Evolutionary conservation across 1,140 invertebrate species (phyloP), one percentile per base, ranked within the genome.

Genomic region (Halyomorpha halys): DNA sequence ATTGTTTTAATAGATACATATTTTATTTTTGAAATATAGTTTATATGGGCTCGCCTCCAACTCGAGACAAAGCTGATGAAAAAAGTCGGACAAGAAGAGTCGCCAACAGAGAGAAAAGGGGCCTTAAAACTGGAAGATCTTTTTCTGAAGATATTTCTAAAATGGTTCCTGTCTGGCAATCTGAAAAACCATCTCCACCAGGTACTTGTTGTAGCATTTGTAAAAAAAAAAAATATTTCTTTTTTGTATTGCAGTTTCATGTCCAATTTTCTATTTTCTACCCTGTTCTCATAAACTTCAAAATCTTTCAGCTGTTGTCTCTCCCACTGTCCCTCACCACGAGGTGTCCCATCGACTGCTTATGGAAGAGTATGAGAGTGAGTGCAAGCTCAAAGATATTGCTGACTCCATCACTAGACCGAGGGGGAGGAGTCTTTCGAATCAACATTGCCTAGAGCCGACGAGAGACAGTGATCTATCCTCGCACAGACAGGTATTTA

Each of bases 1-100:
- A n/a, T n/a, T n/a, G n/a, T n/a, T n/a, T n/a, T n/a, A n/a, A n/a
- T 49, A 4, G 47, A 4, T 30, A 18, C 45, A 21, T 30, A 13
- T 54, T 53, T 19, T 53, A 3, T 19, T n/a, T 39, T 59, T 25
- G 15, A 60, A n/a, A 30, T 68, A 59, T 61, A 60, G 82, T 84
- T 18, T 86, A 83, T 61, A 85, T 83, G 59, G 84, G 83, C 3
- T 86, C 84, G 6, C 85, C 86, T 6, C 85, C 86, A 47, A 86
- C 84, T 8, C 74, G 84, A 64, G 85, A 87, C 74, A 87, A 86
- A 75, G 79, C 86, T 64, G 85, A 86, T 68, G 84, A 86, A 73
- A 86, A 86, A 75, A 82, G 79, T 44, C 77, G 82, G 47, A 71
- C 63, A 19, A 59, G 71, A 2, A 30, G 68, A 27, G 70, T 71